A percentile compares a stretch with the other conserved stretches of the same genome.
These are phyloP conservation scores for Leptopilina clavipes DNA, from an alignment of 1,140 invertebrate species.

Conservation along the genomic window DNA sequence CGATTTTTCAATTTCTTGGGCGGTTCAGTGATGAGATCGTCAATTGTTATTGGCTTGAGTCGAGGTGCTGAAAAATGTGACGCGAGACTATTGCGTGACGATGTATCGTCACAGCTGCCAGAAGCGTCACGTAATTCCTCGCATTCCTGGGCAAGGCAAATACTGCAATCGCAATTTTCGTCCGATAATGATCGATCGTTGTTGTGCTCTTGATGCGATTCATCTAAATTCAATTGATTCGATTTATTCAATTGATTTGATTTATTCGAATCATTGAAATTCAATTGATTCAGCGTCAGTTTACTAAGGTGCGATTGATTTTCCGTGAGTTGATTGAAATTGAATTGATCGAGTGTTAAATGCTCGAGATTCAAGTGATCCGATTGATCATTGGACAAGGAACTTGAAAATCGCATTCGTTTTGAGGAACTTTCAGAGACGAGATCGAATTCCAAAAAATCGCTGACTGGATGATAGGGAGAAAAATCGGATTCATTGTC, in stretches of 20 bases:
- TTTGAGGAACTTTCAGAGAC: not conserved
- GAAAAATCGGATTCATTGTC: not conserved
- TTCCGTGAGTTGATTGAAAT: too few relatives aligned
- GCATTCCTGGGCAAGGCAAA: not conserved
- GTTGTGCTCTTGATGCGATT: not conserved
- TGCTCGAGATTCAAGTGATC: not conserved
- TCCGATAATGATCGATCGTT: not conserved
- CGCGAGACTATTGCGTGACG: not conserved
- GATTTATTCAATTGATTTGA: too few relatives aligned
- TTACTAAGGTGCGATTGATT: too few relatives aligned
- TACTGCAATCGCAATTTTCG: not conserved
- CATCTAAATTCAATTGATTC: too few relatives aligned
- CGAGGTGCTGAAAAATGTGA: constrained; percentile 32
- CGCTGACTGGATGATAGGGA: not conserved
- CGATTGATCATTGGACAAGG: not conserved
- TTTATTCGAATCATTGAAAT: too few relatives aligned
- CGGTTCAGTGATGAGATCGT: not conserved
- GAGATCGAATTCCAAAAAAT: not conserved
- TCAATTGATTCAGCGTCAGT: too few relatives aligned
- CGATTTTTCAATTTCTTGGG: constrained; percentile 1
- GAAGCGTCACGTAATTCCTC: constrained; percentile 30
- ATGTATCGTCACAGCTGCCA: not conserved
- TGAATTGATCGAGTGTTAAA: too few relatives aligned
- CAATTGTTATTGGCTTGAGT: constrained; percentile 26
- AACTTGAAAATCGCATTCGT: not conserved